Conservation (phyloP, 2,113 vertebrate species). For the Ceyx melanurus region DNA sequence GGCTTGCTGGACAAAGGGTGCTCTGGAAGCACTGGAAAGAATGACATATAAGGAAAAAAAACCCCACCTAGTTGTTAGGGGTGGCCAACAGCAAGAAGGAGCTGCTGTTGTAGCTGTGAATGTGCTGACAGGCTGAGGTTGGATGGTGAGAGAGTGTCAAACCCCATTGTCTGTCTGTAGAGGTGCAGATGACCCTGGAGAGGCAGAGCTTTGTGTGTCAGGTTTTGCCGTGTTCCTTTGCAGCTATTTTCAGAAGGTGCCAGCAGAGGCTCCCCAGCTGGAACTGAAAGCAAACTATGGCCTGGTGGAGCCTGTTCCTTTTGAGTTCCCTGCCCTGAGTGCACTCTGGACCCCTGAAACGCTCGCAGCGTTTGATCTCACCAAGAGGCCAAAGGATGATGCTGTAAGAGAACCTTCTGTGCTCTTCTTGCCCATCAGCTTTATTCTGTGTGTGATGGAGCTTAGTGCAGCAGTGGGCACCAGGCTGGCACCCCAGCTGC, state of each 20-base stretch:
- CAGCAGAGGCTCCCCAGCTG: conserved; percentile 88
- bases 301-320: conserved; percentile 88
- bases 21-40: background rate
- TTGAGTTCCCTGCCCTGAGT: conserved; percentile 85
- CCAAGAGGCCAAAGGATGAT: conserved; percentile 91
- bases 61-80: background rate
- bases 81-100: background rate
- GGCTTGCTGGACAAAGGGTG: background rate
- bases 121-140: background rate
- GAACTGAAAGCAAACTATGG: conserved; percentile 97
- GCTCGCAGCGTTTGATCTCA: conserved; percentile 93
- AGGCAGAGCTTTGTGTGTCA: background rate
- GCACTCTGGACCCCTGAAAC: conserved; percentile 87
- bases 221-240: conserved; percentile 40
- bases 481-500: background rate
- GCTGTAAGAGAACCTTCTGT: conserved; percentile 74
- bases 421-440: background rate
- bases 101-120: background rate
- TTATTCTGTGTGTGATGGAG: background rate
- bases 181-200: background rate
- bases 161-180: background rate
- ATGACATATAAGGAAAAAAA: background rate
- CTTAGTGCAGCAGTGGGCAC: background rate
- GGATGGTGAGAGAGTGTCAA: background rate
- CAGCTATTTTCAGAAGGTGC: conserved; percentile 98